Percentiles rank a stretch among this genome's conserved stretches.
Evolutionary conservation across 2,888 invertebrate species (phyloP).

Genomic region (Calameuta idolon): DNA sequence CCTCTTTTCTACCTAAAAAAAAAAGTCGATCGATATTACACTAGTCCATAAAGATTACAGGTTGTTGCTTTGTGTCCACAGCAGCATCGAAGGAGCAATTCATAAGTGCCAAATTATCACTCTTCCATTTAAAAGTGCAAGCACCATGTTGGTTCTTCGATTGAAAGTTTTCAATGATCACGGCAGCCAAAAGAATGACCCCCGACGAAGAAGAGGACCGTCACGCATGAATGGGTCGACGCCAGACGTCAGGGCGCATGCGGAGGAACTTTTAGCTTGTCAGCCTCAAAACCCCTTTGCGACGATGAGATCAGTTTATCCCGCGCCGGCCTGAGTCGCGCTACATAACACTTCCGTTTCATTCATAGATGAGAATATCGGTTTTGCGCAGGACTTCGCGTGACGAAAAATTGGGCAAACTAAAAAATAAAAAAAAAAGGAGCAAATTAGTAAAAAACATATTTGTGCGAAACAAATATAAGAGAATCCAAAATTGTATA

Average conservation of each 20-base stretch:
- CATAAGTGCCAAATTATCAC: too few species aligned
- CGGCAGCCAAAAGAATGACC: not conserved
- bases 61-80: too few species aligned
- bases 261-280: constrained; percentile 4
- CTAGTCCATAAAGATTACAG: too few species aligned
- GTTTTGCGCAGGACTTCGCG: not conserved
- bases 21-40: too few species aligned
- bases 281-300: not conserved
- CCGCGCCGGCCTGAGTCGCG: constrained; percentile 9
- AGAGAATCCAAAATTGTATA: not conserved
- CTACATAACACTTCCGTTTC: not conserved
- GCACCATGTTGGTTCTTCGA: too few species aligned
- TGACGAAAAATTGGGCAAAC: not conserved
- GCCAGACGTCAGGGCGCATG: constrained; percentile 8
- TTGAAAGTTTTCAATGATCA: too few species aligned
- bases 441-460: too few species aligned
- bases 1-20: too few species aligned
- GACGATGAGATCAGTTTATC: constrained; percentile 8
- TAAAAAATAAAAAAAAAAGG: too few species aligned
- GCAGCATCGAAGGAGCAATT: too few species aligned
- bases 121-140: too few species aligned
- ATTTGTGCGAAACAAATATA: not conserved
- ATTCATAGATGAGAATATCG: not conserved
- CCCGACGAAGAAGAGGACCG: not conserved
- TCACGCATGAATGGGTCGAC: constrained; percentile 3